Evolutionary conservation across 1,140 invertebrate species (phyloP).

Genomic region (Thalassaphorura encarpata): DNA sequence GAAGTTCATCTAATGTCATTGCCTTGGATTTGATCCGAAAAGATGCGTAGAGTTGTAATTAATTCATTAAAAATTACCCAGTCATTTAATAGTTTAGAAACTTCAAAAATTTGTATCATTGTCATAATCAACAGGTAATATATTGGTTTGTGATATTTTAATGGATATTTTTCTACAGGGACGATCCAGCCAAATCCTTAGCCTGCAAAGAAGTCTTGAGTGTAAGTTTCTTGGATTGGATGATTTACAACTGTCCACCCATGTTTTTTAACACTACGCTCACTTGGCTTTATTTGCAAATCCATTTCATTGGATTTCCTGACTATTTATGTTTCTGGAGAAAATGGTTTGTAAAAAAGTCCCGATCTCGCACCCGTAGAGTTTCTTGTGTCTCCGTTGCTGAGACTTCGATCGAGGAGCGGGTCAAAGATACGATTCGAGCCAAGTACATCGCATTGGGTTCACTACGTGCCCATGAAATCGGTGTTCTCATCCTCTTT

Average conservation of each 20-base stretch:
- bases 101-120: too few species aligned
- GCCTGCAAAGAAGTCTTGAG: conserved; percentile 16
- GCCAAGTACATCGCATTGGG: conserved; percentile 66
- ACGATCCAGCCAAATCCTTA: conserved; percentile 4
- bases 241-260: conserved; percentile 54
- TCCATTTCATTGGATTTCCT: conserved; percentile 45
- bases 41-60: conserved; percentile 24
- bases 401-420: conserved; percentile 29
- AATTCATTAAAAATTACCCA: too few species aligned
- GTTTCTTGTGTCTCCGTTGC: too few species aligned
- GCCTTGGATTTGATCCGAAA: conserved; percentile 48
- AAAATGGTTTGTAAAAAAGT: background rate
- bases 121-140: too few species aligned
- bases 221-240: conserved; percentile 45
- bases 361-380: too few species aligned
- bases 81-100: too few species aligned
- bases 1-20: conserved; percentile 79
- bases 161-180: too few species aligned
- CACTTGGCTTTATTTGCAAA: conserved; percentile 54
- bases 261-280: conserved; percentile 61
- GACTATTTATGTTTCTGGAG: conserved; percentile 13
- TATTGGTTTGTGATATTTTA: too few species aligned
- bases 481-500: conserved; percentile 62
- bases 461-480: conserved; percentile 68
- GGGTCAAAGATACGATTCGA: conserved; percentile 46